Base-by-base conservation (phyloP, 2,888 invertebrate genomes). In the Amphipyra berbera region DNA sequence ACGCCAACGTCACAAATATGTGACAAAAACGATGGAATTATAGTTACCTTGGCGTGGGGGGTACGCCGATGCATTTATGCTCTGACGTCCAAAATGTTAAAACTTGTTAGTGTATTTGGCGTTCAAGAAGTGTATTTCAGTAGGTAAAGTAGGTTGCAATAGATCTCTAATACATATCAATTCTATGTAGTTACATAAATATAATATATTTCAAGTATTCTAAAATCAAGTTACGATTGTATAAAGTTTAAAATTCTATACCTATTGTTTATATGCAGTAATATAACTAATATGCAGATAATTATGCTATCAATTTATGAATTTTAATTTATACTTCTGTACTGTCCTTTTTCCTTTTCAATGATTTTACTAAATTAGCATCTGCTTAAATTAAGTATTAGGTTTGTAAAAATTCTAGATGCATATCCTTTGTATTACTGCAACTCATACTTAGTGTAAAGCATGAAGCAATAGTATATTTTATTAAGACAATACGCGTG, bases 401-500 rank as follows among this genome's bases (percentile, higher is more conserved):
- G 7, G 2, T 30, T 30, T 30, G 30, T 30, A 30, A 30, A 30
- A 30, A 30, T 30, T 7, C 6, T 7, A 30, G 6, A 30, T 4
- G 7, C 30, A 30, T 30, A 30, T 30, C 6, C 30, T 7, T 30
- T 42, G n/a, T 46, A 46, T 33, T 46, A 13, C 46, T n/a, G 30
- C 13, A 33, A 30, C 12, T 42, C 15, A 9, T 49, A 21, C 7
- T 15, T 48, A 62, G 15, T 12, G 30, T 64, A 46, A 61, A 33
- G 6, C 38, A 52, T 52, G 6, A 66, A 66, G 58, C 66, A 76
- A 76, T 76, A 45, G 58, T 59, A 57, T 30, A 40, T 66, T 67
- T 65, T 57, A 57, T 57, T 41, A 30, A 66, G 14, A 76, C 61
- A 66, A 66, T 72, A 76, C 46, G 44, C 37, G 53, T 60, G 49